A percentile compares a stretch with the other conserved stretches of the same genome.
Evolutionary conservation across 2,888 invertebrate species (phyloP).

Genomic region (Harpagoxenus sublaevis): DNA sequence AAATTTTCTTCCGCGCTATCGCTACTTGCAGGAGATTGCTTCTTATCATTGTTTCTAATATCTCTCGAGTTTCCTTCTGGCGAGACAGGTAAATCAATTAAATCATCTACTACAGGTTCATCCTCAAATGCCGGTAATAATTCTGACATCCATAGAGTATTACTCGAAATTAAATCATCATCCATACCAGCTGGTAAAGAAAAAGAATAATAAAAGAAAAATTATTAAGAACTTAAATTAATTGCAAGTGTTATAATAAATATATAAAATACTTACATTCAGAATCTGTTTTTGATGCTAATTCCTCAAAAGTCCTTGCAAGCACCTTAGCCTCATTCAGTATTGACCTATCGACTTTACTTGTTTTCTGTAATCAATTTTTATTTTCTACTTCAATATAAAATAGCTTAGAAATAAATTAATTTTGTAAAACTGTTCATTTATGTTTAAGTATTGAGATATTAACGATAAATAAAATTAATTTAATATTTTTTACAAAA

Average conservation of each 20-base stretch:
- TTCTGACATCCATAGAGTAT: slow-evolving; percentile 77
- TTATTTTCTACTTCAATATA: slow-evolving; percentile 30
- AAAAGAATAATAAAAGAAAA: background rate
- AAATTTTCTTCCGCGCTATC: slow-evolving; percentile 35
- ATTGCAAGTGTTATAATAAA: background rate
- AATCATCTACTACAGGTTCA: slow-evolving; percentile 76
- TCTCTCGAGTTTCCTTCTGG: slow-evolving; percentile 58
- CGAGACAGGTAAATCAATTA: slow-evolving; percentile 80
- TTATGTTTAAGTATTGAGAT: background rate
- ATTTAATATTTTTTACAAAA: background rate
- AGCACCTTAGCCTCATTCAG: slow-evolving; percentile 78
- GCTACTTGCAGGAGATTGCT: background rate
- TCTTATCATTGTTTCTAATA: background rate
- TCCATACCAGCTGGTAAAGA: slow-evolving; percentile 67
- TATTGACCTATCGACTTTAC: slow-evolving; percentile 72
- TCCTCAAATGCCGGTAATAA: slow-evolving; percentile 80
- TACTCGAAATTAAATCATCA: slow-evolving; percentile 78
- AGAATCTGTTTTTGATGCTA: slow-evolving; percentile 73
- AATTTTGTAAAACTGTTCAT: background rate
- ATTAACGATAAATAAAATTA: background rate
- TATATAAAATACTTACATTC: slow-evolving; percentile 74
- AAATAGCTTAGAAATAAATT: slow-evolving; percentile 1
- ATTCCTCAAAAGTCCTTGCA: slow-evolving; percentile 80
- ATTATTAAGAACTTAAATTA: background rate
- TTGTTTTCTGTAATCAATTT: slow-evolving; percentile 65